Percentiles rank a stretch among this genome's conserved stretches.
phyloP scores from a whole-genome alignment of 2,113 vertebrate genomes.

The Tupaia chinensis region DNA sequence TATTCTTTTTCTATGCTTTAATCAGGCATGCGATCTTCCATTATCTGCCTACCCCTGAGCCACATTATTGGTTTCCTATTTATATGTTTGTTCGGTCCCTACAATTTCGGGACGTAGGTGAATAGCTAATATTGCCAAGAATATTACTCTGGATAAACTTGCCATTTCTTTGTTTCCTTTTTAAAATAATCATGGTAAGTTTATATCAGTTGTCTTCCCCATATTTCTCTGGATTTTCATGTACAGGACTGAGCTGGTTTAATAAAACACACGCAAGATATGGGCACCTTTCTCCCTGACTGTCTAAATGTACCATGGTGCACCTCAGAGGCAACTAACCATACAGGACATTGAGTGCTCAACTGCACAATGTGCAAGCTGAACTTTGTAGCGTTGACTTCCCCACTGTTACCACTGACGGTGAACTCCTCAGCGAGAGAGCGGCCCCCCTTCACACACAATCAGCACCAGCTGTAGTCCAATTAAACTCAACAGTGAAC shows the following conservation, averaged over 20 bases:
- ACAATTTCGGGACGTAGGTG: neutral
- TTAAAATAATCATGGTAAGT: constrained; percentile 37
- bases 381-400: constrained; percentile 42
- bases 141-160: neutral
- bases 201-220: neutral
- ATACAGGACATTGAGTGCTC: neutral
- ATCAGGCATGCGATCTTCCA: constrained; percentile 14
- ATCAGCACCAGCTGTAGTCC: constrained; percentile 88
- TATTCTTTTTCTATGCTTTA: neutral
- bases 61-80: neutral
- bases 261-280: neutral
- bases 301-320: neutral
- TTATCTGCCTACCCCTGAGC: neutral
- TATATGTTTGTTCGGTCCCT: neutral
- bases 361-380: neutral
- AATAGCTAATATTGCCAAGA: constrained; percentile 48
- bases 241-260: constrained; percentile 1
- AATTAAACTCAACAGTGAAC: constrained; percentile 90
- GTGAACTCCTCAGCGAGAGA: constrained; percentile 29
- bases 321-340: constrained; percentile 33
- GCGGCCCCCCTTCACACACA: constrained; percentile 79
- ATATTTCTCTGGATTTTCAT: neutral
- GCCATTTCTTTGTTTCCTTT: constrained; percentile 49
- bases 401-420: constrained; percentile 75
- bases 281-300: neutral